phyloP scores from a whole-genome alignment of 2,797 vertebrate genomes.

The Sebastes wilsoni region DNA sequence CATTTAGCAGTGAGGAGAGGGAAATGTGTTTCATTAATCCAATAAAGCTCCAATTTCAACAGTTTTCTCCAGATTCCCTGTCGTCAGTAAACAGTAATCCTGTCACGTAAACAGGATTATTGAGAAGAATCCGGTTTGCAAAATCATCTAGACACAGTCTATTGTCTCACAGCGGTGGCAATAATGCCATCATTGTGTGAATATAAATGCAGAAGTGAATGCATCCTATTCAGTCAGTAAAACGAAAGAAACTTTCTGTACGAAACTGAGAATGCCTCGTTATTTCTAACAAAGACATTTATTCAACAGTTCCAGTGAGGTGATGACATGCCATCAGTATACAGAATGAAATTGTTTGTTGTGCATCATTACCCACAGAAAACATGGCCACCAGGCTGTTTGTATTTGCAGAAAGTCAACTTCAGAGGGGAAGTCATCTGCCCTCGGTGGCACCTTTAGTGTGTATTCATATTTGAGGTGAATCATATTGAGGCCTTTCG shows the following conservation, averaged over 20 bases:
- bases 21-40: background rate
- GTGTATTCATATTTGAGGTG: background rate
- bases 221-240: background rate
- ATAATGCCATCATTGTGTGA: background rate
- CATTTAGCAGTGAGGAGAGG: background rate
- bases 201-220: background rate
- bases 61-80: background rate
- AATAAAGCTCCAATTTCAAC: background rate
- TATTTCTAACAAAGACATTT: background rate
- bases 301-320: background rate
- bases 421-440: background rate
- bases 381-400: slow-evolving; percentile 4
- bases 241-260: background rate
- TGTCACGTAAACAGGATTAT: background rate
- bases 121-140: background rate
- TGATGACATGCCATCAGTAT: slow-evolving; percentile 16
- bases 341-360: slow-evolving; percentile 20
- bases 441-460: background rate
- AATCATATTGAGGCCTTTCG: slow-evolving; percentile 7
- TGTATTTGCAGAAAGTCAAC: slow-evolving; percentile 1
- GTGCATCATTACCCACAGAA: slow-evolving; percentile 47
- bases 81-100: background rate
- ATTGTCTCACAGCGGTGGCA: background rate
- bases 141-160: background rate
- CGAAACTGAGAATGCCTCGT: background rate